Evolutionary conservation across 2,113 vertebrate species (phyloP).

Genomic region (Pavo muticus): DNA sequence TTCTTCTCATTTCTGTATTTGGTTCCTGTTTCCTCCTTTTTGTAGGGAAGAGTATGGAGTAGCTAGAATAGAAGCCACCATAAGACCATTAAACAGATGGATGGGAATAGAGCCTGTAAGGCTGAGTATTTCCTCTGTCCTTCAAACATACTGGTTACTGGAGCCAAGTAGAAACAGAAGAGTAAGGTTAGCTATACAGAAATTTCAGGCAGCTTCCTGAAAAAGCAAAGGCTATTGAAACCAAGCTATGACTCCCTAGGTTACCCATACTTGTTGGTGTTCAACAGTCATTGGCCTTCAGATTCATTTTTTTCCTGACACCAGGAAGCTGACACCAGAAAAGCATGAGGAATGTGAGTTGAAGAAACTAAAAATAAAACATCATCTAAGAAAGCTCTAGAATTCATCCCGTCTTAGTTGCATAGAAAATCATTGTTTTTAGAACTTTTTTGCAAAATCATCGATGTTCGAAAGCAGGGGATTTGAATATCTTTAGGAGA

Average conservation of each 20-base stretch:
- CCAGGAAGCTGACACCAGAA: background rate
- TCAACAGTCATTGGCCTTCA: background rate
- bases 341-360: background rate
- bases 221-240: background rate
- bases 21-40: background rate
- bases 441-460: background rate
- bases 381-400: background rate
- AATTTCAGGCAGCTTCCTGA: background rate
- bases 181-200: background rate
- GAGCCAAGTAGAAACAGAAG: background rate
- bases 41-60: background rate
- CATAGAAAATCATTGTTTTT: background rate
- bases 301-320: background rate
- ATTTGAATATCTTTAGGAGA: background rate
- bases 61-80: background rate
- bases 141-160: background rate
- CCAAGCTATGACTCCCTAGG: background rate
- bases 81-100: background rate
- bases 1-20: background rate
- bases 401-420: background rate
- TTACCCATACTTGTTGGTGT: background rate
- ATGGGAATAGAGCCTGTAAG: background rate
- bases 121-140: background rate
- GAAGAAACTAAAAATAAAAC: background rate
- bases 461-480: background rate